phyloP scores from a whole-genome alignment of 92 coral and sea anemone species.

The Hydrozoanthus gracilis region DNA sequence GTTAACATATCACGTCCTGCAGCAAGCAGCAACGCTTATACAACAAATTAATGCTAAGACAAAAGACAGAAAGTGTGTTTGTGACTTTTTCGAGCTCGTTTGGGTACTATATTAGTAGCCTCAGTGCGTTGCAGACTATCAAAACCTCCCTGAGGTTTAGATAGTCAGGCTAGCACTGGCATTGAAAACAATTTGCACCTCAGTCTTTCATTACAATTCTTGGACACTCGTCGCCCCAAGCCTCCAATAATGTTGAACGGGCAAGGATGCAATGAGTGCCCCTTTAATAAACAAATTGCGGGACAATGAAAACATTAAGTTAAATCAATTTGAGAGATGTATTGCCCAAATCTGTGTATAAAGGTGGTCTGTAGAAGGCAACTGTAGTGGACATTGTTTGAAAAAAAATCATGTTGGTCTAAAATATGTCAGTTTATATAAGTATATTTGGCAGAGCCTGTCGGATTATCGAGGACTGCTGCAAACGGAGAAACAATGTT shows the following conservation, averaged over 20 bases:
- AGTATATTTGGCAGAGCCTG: too few species aligned
- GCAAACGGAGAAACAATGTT: too few species aligned
- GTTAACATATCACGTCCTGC: too few species aligned
- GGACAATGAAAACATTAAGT: not conserved
- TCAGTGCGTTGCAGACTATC: not conserved
- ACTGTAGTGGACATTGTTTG: too few species aligned
- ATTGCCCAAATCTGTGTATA: not conserved
- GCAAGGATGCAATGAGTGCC: too few species aligned
- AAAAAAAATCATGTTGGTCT: not conserved
- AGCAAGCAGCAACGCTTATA: too few species aligned
- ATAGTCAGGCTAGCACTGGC: not conserved
- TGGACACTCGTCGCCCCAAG: slow-evolving; percentile 14
- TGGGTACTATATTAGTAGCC: too few species aligned
- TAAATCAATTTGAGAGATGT: slow-evolving; percentile 3
- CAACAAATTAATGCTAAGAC: too few species aligned
- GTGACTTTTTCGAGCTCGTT: too few species aligned
- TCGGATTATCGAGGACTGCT: too few species aligned
- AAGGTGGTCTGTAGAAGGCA: not conserved
- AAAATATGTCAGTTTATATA: not conserved
- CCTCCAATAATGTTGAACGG: too few species aligned
- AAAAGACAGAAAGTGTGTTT: too few species aligned
- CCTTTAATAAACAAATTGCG: not conserved
- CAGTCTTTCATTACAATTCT: not conserved
- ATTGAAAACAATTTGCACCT: slow-evolving; percentile 1
- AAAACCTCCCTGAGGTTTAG: not conserved